These are phyloP conservation scores for Drosophila anceps DNA, from an alignment of 2,888 invertebrate genomes.

Conservation along the genomic window DNA sequence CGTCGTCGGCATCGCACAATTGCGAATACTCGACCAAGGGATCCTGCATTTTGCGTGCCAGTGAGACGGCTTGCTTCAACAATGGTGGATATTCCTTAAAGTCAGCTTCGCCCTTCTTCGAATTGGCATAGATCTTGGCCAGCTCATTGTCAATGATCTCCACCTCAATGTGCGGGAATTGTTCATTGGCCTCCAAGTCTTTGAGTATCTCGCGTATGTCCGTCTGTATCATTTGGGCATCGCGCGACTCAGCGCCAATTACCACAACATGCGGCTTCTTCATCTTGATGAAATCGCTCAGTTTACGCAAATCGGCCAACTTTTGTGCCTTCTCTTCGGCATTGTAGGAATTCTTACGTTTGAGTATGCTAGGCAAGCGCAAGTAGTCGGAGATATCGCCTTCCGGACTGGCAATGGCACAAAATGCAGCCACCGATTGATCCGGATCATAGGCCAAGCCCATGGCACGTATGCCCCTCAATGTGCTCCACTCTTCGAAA, in stretches of 20 bases:
- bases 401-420: constrained; percentile 93
- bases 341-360: constrained; percentile 91
- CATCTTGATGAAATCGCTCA: constrained; percentile 93
- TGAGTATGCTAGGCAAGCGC: constrained; percentile 93
- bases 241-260: constrained; percentile 95
- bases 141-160: constrained; percentile 98
- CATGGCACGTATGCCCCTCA: constrained; percentile 92
- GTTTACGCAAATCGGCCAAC: constrained; percentile 89
- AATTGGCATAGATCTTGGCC: constrained; percentile 96
- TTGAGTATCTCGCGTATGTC: constrained; percentile 91
- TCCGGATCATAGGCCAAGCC: constrained; percentile 95
- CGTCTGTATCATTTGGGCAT: constrained; percentile 92
- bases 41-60: constrained; percentile 97
- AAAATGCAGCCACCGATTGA: constrained; percentile 93
- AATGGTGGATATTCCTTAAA: constrained; percentile 97
- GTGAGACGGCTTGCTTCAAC: constrained; percentile 95
- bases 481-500: constrained; percentile 95
- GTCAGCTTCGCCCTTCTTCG: constrained; percentile 92
- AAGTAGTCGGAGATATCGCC: constrained; percentile 97
- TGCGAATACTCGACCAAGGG: constrained; percentile 98
- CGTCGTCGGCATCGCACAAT: constrained; percentile 97
- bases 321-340: constrained; percentile 89
- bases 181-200: constrained; percentile 92
- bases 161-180: constrained; percentile 94
- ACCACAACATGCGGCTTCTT: constrained; percentile 98